These are phyloP conservation scores for Macroramphosus scolopax DNA, from an alignment of 2,797 vertebrate genomes.

Conservation along the genomic window DNA sequence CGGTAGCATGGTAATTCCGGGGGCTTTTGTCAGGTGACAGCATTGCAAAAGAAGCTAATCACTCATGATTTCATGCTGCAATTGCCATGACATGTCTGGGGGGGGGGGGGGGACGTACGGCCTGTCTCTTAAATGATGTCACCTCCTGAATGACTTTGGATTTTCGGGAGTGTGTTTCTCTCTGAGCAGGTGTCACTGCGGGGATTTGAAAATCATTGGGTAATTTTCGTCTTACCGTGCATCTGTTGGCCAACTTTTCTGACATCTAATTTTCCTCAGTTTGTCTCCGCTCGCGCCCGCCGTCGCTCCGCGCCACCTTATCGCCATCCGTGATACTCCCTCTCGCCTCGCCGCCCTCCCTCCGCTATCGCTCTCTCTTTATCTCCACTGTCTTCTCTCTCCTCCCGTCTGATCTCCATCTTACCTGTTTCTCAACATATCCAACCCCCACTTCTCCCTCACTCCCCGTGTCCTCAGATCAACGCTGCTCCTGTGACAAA, in stretches of 20 bases:
- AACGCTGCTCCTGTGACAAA: slow-evolving; percentile 35
- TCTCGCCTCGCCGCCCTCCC: slow-evolving; percentile 40
- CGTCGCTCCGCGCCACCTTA: too few relatives aligned
- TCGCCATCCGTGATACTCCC: too few relatives aligned
- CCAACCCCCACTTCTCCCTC: slow-evolving; percentile 3
- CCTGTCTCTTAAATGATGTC: too few relatives aligned
- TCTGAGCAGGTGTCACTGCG: slow-evolving; percentile 1
- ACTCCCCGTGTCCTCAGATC: slow-evolving; percentile 35
- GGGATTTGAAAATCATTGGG: slow-evolving; percentile 27
- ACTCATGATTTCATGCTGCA: too few relatives aligned
- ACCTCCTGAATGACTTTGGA: slow-evolving; percentile 3
- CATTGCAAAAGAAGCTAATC: too few relatives aligned
- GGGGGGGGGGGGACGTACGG: too few relatives aligned
- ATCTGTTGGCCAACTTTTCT: slow-evolving; percentile 42
- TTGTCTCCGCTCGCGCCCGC: slow-evolving; percentile 53
- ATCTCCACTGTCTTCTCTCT: slow-evolving; percentile 4
- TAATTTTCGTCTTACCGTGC: slow-evolving; percentile 36
- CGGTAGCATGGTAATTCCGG: too few relatives aligned
- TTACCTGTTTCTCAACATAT: too few relatives aligned
- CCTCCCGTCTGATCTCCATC: slow-evolving; percentile 26
- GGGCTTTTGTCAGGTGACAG: too few relatives aligned
- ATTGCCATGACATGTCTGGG: too few relatives aligned
- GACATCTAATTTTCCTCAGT: slow-evolving; percentile 59
- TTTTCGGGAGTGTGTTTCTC: neutral
- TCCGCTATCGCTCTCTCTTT: slow-evolving; percentile 21